Evolutionary conservation across 2,888 invertebrate genomes (phyloP).

Genomic region (Polietes domitor): DNA sequence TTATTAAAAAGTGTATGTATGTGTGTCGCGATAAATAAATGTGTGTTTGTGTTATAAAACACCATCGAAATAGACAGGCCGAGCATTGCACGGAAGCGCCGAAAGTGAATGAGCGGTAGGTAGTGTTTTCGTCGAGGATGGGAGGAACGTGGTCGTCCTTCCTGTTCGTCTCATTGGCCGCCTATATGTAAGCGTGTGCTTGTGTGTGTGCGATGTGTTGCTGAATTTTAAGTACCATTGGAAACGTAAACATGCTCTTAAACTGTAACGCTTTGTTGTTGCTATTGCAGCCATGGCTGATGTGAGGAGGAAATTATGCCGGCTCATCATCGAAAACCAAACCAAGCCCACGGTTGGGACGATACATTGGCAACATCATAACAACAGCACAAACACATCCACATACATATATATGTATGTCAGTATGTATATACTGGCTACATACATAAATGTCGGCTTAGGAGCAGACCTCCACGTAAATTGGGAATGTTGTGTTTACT

Average conservation of each 20-base stretch:
- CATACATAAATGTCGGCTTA: not conserved
- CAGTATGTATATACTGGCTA: not conserved
- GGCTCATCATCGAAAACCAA: constrained; percentile 26
- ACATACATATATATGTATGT: not conserved
- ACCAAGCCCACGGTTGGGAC: constrained; percentile 20
- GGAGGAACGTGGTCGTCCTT: not conserved
- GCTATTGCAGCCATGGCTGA: too few species aligned
- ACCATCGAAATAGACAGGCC: constrained; percentile 39
- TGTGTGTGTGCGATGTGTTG: not conserved
- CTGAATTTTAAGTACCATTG: constrained; percentile 45
- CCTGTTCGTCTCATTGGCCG: not conserved
- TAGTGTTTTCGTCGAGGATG: not conserved
- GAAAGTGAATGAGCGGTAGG: too few species aligned
- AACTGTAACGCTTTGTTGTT: not conserved
- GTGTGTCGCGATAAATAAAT: not conserved
- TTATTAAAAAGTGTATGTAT: constrained; percentile 43
- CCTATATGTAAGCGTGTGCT: not conserved
- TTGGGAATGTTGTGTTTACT: too few species aligned
- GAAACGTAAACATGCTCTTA: constrained; percentile 12
- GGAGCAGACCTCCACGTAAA: too few species aligned
- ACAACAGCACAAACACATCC: not conserved
- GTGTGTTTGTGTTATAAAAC: constrained; percentile 8
- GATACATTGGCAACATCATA: constrained; percentile 36
- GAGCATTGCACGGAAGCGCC: constrained; percentile 22
- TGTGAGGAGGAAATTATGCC: constrained; percentile 8